Evolutionary conservation across 1,140 invertebrate genomes (phyloP), one percentile per base, ranked within the genome.

Genomic region (Drosophila azteca): DNA sequence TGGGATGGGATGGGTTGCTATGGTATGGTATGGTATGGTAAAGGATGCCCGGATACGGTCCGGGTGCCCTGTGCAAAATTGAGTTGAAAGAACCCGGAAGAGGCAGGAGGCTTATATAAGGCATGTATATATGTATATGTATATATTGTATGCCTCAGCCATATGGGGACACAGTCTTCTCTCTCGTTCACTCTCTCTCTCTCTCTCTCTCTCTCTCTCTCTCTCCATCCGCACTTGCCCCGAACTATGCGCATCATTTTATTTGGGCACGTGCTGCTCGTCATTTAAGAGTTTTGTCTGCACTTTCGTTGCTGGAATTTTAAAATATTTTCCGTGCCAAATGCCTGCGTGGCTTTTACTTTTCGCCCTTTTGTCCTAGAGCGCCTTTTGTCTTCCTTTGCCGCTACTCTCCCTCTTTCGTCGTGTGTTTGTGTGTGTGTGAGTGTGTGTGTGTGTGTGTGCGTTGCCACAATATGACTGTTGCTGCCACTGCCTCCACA

Each of bases 201-300:
- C 6, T 9, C 39, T 43, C 13, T 11, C 9, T 11, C 35, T 5
- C 31, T 11, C 31, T 2, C 13, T 20, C 35, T 3, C 6, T 9
- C 35, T 43, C 13, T 24, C 39, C 6, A 35, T 24, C 51, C 53
- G 41, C 49, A 46, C 17, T 20, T 46, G 52, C 71, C 70, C 53
- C 52, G 64, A 59, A 75, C 64, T 72, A 80, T 69, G 65, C 78
- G 76, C 61, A 54, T 67, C 83, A 81, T 79, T 77, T 83, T 79
- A 79, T 88, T 88, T 79, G 79, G 72, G 84, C 83, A 88, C 83
- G 83, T 88, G 83, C 83, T 83, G 76, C 83, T 88, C 83, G 83
- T 88, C 83, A 88, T 89, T 88, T 88, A 88, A 89, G 84, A 88
- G 79, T 88, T 88, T 88, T 88, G 79, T 88, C 83, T 88, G 84